These are phyloP conservation scores for Anastrepha ludens DNA, from an alignment of 1,140 invertebrate genomes.

Conservation along the genomic window DNA sequence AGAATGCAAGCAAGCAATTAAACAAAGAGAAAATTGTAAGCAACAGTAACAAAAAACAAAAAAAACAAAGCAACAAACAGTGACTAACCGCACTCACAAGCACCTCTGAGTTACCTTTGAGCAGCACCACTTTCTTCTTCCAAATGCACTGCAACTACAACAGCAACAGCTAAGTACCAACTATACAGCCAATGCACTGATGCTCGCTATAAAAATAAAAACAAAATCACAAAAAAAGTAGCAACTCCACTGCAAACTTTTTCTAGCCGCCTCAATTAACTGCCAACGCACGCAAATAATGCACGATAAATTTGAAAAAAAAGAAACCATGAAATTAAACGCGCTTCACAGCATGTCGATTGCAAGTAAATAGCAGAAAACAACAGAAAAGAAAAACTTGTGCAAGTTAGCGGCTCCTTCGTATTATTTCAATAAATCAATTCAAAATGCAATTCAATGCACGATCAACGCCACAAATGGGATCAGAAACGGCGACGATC, in stretches of 20 bases:
- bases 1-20: background rate
- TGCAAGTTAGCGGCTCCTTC: background rate
- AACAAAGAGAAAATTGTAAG: background rate
- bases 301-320: background rate
- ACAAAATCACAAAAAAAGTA: too few relatives aligned
- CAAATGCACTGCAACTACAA: slow-evolving; percentile 15
- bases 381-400: background rate
- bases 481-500: slow-evolving; percentile 11
- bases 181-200: too few relatives aligned
- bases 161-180: background rate
- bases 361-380: background rate
- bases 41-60: background rate
- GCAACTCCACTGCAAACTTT: background rate
- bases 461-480: slow-evolving; percentile 19
- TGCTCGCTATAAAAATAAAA: too few relatives aligned
- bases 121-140: background rate
- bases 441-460: slow-evolving; percentile 10
- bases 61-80: background rate
- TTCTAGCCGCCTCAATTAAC: background rate
- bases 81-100: slow-evolving; percentile 11
- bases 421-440: background rate
- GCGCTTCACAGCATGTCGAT: slow-evolving; percentile 1
- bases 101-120: slow-evolving; percentile 7
- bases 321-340: background rate
- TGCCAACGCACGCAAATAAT: background rate